Base-by-base conservation (phyloP, 1,140 invertebrate genomes). In the Agrypnia vestita region DNA sequence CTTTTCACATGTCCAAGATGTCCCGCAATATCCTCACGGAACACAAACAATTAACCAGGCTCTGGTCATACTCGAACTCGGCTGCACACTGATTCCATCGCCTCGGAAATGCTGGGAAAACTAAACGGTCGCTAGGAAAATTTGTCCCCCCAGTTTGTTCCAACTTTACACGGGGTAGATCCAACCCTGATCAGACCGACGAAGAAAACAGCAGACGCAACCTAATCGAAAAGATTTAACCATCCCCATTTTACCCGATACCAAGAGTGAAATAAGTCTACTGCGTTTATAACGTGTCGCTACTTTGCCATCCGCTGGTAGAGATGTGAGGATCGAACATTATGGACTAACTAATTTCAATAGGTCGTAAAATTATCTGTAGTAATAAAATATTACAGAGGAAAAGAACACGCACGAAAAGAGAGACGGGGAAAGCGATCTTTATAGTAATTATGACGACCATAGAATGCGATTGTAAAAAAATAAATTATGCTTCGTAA, bases 361-460 rank as follows among this genome's bases (percentile, higher is more conserved):
- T 69, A 69, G 64, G 64, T 69, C 64, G 64, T 69, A 69, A 69
- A 69, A 69, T 69, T 69, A 69, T 69, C 64, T 69, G 64, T n/a
- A 46, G 43, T 21, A 69, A 69, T 69, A 69, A 69, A 69, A 64
- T 64, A 64, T 35, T n/a, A 44, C 25, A 64, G 25, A 64, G 35
- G 4, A 64, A 64, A 19, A 64, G 21, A 64, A 64, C 61, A 64
- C 61, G 61, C 19, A 64, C 9, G 21, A 13, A 10, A 15, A 25
- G 61, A 25, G 25, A 35, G 25, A 35, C 25, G 25, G 1, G 6
- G 49, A 13, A 15, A 51, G n/a, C 49, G 49, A 15, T 51, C n/a
- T 51, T 1, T 51, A 51, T 13, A 51, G 1, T 35, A 35, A 35
- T 35, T 35, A 35, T 35, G 25, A 35, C 25, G 25, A 35, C 25